phyloP scores from a whole-genome alignment of 2,797 vertebrate genomes.

The Pteropus rufus region DNA sequence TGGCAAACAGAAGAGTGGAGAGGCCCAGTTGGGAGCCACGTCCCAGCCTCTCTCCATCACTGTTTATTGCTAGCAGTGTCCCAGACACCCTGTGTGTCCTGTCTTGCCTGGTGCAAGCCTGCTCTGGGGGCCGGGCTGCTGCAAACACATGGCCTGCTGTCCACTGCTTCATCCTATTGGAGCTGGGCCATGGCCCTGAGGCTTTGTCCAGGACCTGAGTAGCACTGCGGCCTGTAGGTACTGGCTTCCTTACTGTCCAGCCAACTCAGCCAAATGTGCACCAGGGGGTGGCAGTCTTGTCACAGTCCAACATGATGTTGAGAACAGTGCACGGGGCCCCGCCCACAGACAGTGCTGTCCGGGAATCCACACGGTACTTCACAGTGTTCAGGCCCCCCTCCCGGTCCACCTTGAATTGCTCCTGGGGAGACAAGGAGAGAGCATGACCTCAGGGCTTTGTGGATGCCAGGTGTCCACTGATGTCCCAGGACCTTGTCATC shows the following conservation, averaged over 20 bases:
- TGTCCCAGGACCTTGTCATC: fast-evolving
- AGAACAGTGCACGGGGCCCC: slow-evolving; percentile 94
- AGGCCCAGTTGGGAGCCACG: neutral
- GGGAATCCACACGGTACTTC: slow-evolving; percentile 90
- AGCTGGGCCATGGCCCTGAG: neutral
- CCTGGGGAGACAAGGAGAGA: slow-evolving; percentile 81
- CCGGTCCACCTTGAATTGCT: slow-evolving; percentile 96
- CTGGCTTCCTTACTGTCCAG: neutral
- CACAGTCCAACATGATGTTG: slow-evolving; percentile 91
- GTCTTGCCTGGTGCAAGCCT: neutral
- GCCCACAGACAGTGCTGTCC: slow-evolving; percentile 88
- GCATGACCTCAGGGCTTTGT: neutral
- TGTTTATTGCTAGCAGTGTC: neutral
- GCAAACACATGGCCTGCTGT: neutral
- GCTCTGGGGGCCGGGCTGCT: neutral
- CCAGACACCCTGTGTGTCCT: neutral
- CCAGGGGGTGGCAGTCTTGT: slow-evolving; percentile 92
- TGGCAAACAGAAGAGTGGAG: neutral
- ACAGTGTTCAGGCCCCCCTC: slow-evolving; percentile 93
- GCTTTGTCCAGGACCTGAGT: slow-evolving; percentile 10
- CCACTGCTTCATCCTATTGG: neutral
- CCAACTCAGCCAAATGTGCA: slow-evolving; percentile 87
- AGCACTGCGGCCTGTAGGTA: neutral
- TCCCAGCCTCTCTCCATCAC: neutral
- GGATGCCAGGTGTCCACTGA: neutral